Conservation (phyloP, 2,797 vertebrate genomes). For the Eospalax fontanierii region DNA sequence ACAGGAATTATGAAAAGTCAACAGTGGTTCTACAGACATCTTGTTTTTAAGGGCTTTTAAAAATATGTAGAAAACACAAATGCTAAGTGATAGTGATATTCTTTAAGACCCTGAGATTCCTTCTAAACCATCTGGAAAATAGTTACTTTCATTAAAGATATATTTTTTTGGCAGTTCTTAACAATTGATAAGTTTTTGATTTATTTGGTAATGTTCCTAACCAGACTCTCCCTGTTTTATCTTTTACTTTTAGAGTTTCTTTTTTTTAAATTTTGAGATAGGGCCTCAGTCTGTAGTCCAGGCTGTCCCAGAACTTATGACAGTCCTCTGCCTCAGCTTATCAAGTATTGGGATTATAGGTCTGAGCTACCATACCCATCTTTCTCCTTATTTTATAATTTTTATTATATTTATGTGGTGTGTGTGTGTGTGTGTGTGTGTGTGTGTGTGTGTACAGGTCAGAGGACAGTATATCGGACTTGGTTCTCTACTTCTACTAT, state of each 20-base stretch:
- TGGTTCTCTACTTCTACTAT: neutral
- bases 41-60: conserved; percentile 58
- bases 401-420: neutral
- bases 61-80: neutral
- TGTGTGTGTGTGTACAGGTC: neutral
- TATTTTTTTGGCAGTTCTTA: conserved; percentile 50
- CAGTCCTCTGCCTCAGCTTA: neutral
- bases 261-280: neutral
- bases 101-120: neutral
- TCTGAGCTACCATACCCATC: too few species aligned
- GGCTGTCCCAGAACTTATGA: neutral
- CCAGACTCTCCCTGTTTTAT: neutral
- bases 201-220: conserved; percentile 63
- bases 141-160: conserved; percentile 48
- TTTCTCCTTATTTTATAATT: neutral
- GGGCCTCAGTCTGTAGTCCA: neutral
- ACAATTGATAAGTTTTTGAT: conserved; percentile 52
- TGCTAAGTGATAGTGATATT: conserved; percentile 30
- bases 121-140: conserved; percentile 48
- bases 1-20: conserved; percentile 38
- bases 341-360: neutral
- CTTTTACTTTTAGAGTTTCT: neutral
- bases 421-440: neutral
- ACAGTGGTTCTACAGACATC: neutral
- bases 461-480: neutral